Percentiles rank a stretch among this genome's conserved stretches.
Conservation (phyloP, 2,888 invertebrate genomes). For the Eueremaeus valkanovi region DNA sequence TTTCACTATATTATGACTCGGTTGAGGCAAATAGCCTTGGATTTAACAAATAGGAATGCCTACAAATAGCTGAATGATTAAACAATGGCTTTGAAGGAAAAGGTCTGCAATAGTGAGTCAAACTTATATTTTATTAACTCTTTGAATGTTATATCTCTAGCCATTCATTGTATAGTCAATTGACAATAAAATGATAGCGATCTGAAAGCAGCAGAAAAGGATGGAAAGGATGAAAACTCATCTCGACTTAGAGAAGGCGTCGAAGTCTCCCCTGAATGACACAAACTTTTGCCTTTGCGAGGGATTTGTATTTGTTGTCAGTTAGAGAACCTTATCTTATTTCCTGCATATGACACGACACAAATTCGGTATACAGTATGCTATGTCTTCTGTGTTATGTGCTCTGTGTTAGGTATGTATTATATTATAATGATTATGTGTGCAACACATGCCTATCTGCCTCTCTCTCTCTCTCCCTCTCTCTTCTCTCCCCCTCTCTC, state of each 20-base stretch:
- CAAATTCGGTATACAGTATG: too few relatives aligned
- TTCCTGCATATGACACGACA: slow-evolving; percentile 27
- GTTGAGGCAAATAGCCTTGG: too few relatives aligned
- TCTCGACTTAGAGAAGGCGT: background rate
- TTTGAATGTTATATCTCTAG: background rate
- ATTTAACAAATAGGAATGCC: too few relatives aligned
- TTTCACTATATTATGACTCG: too few relatives aligned
- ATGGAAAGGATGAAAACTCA: background rate
- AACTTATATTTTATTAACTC: background rate
- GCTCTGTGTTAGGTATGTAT: slow-evolving; percentile 25
- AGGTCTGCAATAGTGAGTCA: too few relatives aligned
- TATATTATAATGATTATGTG: slow-evolving; percentile 13
- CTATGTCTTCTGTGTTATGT: too few relatives aligned
- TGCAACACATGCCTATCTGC: slow-evolving; percentile 15
- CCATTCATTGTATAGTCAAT: background rate
- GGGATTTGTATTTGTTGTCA: slow-evolving; percentile 33
- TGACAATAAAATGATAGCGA: slow-evolving; percentile 28
- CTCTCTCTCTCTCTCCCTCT: background rate
- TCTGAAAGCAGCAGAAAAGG: background rate
- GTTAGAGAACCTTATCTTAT: slow-evolving; percentile 30
- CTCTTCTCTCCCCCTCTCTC: background rate
- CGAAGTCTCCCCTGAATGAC: background rate
- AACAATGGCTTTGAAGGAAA: too few relatives aligned
- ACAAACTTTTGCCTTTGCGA: slow-evolving; percentile 15
- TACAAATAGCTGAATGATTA: too few relatives aligned